Base-by-base conservation (phyloP, 1,140 invertebrate genomes). In the Druon quercuslanigerum region DNA sequence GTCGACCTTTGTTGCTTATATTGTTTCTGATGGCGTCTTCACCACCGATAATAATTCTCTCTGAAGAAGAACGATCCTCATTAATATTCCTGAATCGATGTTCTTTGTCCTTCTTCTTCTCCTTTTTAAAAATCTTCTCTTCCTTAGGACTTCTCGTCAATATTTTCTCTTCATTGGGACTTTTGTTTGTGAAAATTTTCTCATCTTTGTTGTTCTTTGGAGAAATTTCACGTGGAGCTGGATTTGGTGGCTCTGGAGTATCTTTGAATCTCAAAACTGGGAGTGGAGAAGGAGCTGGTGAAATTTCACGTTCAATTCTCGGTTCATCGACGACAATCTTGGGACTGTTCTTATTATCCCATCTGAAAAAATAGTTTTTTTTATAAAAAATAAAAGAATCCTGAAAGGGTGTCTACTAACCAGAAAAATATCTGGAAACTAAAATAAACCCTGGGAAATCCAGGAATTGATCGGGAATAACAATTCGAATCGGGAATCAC, bases 21-120 rank as follows among this genome's bases (percentile, higher is more conserved):
- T 91, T 89, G 91, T 91, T 91, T 91, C 90, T 87, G 87, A 92
- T 82, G 87, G 94, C 90, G 82, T 95, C 95, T 87, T 96, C 96
- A 79, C 95, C 95, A 13, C 96, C 95, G 85, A 96, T 96, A 78
- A 96, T 96, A 78, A 96, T 96, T 79, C 96, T 93, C 87, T 96
- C 96, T 5, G 90, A 87, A 19, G 89, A 89, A 7, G 85, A 74
- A 76, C 87, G 83, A 16, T 90, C 90, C 2, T 90, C 84, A 17
- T 80, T 82, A n/a, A 77, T 40, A 13, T 90, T 88, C 73, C 88
- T 89, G 54, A 81, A 84, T 72, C 86, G 87, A 56, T 86, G 84
- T 16, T 85, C 87, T 12, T 87, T 88, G 1, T 90, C 87, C 19
- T 89, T 91, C 46, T 90, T 89, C 66, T 90, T 90, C 8, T 90